Base-by-base conservation (phyloP, 2,888 invertebrate species). In the Timandra comae region DNA sequence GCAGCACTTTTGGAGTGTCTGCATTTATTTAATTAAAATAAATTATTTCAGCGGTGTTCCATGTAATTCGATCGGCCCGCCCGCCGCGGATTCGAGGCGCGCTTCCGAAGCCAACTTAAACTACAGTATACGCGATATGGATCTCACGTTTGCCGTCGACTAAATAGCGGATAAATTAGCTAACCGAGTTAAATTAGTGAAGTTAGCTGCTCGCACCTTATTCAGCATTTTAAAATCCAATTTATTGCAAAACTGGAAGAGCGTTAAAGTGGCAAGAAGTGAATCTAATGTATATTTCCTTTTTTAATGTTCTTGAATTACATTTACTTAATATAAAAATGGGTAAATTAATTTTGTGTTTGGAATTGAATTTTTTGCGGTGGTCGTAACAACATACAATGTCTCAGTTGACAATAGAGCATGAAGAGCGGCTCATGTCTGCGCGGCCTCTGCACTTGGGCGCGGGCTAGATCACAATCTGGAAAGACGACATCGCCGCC, bases 91-190 rank as follows among this genome's bases (percentile, higher is more conserved):
- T 64, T 63, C 72, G 67, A 72, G 61, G 72, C 63, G 63, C 69
- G 65, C 63, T 56, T 63, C 56, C 56, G 53, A 53, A 65, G 66
- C 62, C 54, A 64, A 63, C 63, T 68, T 63, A 64, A 66, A 72
- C 71, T 68, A 71, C 71, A 63, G 53, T 63, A 59, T 62, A 62
- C 57, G 58, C 68, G 81, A 81, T 81, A 81, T 72, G 70, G 64
- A 82, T 81, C 80, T 81, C 82, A 80, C 81, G 81, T 78, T 79
- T 74, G 69, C 77, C 58, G 57, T 59, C 66, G 62, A 71, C 76
- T 78, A 81, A 81, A 79, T 80, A 77, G 66, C 61, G 67, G 75
- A 74, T 81, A 81, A 80, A 78, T 81, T 76, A 79, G 76, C 71
- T 71, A 68, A 74, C 75, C 53, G 63, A 74, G 63, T 71, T 76